Percentiles rank a stretch among this genome's conserved stretches.
Conservation (phyloP, 2,797 vertebrate species). For the Pseudocheirus occidentalis region DNA sequence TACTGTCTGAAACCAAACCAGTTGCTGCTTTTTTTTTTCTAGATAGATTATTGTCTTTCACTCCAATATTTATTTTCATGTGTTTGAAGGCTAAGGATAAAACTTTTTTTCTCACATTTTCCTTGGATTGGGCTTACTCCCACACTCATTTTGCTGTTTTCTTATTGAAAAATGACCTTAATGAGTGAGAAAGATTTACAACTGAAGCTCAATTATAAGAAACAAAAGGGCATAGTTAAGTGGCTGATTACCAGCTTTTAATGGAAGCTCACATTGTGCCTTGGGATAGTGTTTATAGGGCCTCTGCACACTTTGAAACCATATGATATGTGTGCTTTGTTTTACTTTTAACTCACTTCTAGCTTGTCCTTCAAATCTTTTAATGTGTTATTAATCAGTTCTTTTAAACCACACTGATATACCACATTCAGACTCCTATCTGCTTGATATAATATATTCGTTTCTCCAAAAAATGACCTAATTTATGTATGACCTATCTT, state of each 20-base stretch:
- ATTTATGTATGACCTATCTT: background rate
- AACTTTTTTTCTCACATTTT: background rate
- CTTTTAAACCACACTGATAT: background rate
- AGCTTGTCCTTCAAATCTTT: background rate
- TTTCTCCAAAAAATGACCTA: background rate
- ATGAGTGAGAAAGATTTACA: background rate
- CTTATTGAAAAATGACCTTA: background rate
- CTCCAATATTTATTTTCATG: background rate
- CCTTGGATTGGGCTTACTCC: background rate
- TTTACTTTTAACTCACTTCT: background rate
- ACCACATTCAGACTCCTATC: background rate
- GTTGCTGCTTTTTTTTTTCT: no score
- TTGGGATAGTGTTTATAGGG: background rate
- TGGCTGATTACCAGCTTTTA: background rate
- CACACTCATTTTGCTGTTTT: background rate
- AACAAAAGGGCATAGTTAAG: background rate
- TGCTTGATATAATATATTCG: background rate
- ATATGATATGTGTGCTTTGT: background rate
- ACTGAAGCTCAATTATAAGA: background rate
- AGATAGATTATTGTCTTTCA: background rate
- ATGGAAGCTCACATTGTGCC: background rate
- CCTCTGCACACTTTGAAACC: background rate
- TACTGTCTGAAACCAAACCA: background rate
- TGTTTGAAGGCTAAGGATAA: background rate
- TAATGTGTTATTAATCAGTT: background rate